Conservation (phyloP, 64 coral and sea anemone genomes). For the Montipora efflorescens region DNA sequence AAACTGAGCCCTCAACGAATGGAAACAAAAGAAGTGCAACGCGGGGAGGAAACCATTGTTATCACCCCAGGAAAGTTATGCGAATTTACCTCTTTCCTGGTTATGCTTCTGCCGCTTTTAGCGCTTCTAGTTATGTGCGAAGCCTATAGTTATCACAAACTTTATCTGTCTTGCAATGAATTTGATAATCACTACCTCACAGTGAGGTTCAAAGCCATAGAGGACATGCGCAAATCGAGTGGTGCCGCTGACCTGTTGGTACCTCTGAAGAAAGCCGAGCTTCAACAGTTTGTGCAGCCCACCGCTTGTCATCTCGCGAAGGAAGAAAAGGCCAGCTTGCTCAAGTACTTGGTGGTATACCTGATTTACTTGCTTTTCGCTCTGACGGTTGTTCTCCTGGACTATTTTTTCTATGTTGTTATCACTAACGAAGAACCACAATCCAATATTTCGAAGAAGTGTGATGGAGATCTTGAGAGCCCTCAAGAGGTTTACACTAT, state of each 20-base stretch:
- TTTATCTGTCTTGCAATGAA: constrained; percentile 77
- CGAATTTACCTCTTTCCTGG: constrained; percentile 37
- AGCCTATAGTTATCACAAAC: constrained; percentile 89
- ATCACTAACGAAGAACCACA: constrained; percentile 26
- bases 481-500: constrained; percentile 63
- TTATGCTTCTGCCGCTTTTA: constrained; percentile 82
- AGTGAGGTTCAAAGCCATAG: constrained; percentile 90
- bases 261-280: constrained; percentile 91
- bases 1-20: constrained; percentile 6
- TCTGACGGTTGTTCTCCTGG: constrained; percentile 80
- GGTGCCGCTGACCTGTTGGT: constrained; percentile 72
- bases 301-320: constrained; percentile 74
- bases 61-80: constrained; percentile 30
- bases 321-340: constrained; percentile 67
- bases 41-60: background rate
- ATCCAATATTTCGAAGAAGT: constrained; percentile 27
- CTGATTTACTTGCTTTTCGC: constrained; percentile 84
- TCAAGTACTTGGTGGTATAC: constrained; percentile 80
- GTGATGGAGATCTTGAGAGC: constrained; percentile 10
- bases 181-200: constrained; percentile 98
- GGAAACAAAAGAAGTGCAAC: constrained; percentile 31
- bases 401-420: constrained; percentile 76
- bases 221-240: constrained; percentile 84
- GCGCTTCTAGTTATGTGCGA: constrained; percentile 85
- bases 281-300: constrained; percentile 86